These are phyloP conservation scores for Arremon brunneinucha DNA, from an alignment of 2,797 vertebrate genomes.

Conservation along the genomic window DNA sequence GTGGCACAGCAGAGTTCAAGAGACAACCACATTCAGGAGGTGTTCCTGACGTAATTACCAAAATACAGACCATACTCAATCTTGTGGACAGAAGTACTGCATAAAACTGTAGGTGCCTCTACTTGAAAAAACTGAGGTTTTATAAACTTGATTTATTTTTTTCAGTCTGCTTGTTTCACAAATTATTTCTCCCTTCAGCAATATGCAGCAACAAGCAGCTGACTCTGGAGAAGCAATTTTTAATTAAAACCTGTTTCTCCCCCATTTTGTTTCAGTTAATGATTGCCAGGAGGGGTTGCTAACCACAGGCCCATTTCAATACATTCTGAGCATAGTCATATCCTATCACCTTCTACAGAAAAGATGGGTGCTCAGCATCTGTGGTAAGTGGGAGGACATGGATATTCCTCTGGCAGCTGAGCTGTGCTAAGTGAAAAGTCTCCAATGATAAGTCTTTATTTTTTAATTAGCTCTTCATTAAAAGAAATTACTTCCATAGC, in stretches of 20 bases:
- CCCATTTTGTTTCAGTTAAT: neutral
- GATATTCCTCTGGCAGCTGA: neutral
- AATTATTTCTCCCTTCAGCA: neutral
- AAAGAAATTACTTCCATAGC: neutral
- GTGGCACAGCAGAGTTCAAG: neutral
- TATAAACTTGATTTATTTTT: neutral
- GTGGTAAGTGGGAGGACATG: neutral
- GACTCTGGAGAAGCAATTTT: neutral
- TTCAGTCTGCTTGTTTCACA: neutral
- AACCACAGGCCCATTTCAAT: neutral
- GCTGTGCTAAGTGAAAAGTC: neutral
- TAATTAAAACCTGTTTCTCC: neutral
- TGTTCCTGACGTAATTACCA: neutral
- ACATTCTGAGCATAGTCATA: neutral
- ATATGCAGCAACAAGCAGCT: neutral
- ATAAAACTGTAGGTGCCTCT: neutral
- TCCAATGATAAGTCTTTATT: neutral
- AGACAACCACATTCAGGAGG: neutral
- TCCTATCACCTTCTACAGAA: neutral
- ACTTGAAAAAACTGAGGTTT: neutral
- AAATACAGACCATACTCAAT: neutral
- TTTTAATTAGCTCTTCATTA: neutral
- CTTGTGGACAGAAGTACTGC: neutral
- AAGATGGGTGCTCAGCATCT: neutral
- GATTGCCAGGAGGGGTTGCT: neutral